A percentile compares a stretch with the other conserved stretches of the same genome.
Evolutionary conservation across 2,113 vertebrate species (phyloP).

Genomic region (Laticauda laticaudata): DNA sequence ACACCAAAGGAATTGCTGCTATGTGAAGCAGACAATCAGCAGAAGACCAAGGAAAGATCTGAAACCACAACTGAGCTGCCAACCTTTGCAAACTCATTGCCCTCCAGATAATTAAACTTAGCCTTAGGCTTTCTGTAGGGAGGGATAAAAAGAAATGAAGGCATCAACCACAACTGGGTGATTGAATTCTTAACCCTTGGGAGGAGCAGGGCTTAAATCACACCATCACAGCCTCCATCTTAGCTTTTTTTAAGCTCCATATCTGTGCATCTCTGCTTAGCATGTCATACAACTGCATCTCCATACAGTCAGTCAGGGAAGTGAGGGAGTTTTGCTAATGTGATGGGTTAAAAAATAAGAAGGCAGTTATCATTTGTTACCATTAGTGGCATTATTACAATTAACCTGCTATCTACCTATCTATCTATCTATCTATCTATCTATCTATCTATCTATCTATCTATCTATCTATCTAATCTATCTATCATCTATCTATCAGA

Average conservation of each 20-base stretch:
- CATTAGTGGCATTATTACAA: neutral
- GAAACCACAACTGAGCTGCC: neutral
- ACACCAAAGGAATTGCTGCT: neutral
- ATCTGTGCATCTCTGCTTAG: neutral
- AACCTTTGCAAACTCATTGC: neutral
- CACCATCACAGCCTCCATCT: neutral
- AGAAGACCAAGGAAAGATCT: neutral
- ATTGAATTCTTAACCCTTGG: neutral
- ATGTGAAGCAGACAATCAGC: neutral
- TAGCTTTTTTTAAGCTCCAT: neutral
- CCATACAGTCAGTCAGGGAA: neutral
- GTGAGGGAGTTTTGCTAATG: neutral
- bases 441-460: too few species aligned
- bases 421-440: too few species aligned
- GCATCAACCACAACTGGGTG: neutral
- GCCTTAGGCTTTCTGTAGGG: neutral
- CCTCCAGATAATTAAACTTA: neutral
- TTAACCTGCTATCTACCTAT: neutral
- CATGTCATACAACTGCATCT: neutral
- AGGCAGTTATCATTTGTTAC: neutral
- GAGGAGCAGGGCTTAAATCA: neutral
- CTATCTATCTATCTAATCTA: too few species aligned
- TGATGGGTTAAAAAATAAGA: neutral
- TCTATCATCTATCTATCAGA: too few species aligned
- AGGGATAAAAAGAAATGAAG: neutral